Percentiles rank a stretch among this genome's conserved stretches.
These are phyloP conservation scores for Heterodera schachtii DNA, from an alignment of 1,140 invertebrate genomes.

Conservation along the genomic window DNA sequence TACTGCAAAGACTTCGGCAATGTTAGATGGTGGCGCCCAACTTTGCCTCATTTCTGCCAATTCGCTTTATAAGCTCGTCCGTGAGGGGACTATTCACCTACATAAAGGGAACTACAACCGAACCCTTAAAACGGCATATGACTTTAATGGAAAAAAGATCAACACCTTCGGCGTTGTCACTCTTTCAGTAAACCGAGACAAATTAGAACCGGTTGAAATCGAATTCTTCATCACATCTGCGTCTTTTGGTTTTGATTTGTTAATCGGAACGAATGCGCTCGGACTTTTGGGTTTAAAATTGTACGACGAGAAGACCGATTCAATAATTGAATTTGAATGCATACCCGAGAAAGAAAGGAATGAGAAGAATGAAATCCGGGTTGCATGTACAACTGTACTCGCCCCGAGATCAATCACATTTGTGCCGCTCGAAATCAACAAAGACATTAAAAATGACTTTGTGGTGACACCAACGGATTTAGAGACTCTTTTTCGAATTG, in stretches of 20 bases:
- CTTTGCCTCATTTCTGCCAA: conserved; percentile 8
- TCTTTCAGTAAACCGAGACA: neutral
- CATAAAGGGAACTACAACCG: neutral
- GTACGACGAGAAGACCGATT: conserved; percentile 2
- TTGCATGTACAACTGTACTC: neutral
- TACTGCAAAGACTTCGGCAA: neutral
- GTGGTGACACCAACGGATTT: neutral
- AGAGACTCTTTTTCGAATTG: neutral
- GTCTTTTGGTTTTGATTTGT: neutral
- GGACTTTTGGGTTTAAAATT: neutral
- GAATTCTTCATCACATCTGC: neutral
- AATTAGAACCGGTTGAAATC: neutral
- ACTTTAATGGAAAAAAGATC: conserved; percentile 7
- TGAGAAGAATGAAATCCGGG: neutral
- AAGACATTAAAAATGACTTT: neutral
- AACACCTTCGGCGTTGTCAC: neutral
- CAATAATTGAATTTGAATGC: conserved; percentile 3
- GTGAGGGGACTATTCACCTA: neutral
- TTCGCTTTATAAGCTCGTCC: neutral
- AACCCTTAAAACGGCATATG: neutral
- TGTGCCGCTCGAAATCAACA: neutral
- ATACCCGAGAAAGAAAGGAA: neutral
- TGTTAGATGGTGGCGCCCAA: neutral
- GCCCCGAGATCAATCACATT: conserved; percentile 9
- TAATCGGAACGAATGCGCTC: neutral